Evolutionary conservation across 2,113 vertebrate genomes (phyloP), one percentile per base, ranked within the genome.

Genomic region (Callopanchax toddi): DNA sequence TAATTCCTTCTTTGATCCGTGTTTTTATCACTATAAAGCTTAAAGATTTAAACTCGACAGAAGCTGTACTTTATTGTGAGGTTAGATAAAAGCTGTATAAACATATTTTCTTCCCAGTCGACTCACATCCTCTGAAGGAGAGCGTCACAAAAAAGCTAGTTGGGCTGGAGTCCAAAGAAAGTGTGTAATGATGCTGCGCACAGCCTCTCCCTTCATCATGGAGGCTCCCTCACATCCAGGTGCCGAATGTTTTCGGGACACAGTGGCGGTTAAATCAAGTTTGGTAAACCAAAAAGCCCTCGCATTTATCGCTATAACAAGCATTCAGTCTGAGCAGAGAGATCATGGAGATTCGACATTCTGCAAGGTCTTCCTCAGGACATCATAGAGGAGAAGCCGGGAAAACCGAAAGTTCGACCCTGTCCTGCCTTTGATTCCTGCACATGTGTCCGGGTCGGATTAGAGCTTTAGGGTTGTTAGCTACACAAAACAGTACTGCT

Each of bases 361-460:
- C 54, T 17, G 16, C 15, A 18, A 42, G 13, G 39, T 42, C 37
- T 26, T 43, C 43, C 22, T 43, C 7, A 18, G 11, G 54, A 43
- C 54, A 43, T 29, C 21, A 21, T 40, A 34, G 40, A 18, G 5
- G 8, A 22, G 11, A 25, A 16, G 16, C 15, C 53, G 43, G 43
- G 8, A n/a, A 16, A 23, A 23, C 6, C 15, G 18, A 39, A 62
- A n/a, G 21, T 13, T 58, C 5, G 16, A n/a, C 36, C 11, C 25
- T 29, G 37, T n/a, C 21, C 55, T 23, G 36, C 16, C 39, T 44
- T 17, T 13, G 10, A 26, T 50, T 68, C 53, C 51, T 50, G 22
- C 36, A 71, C 81, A 81, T 81, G 81, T 78, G 84, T 75, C 37
- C 58, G 3, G 26, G 37, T 22, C 42, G 1, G 17, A 57, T 2